Evolutionary conservation across 2,113 vertebrate species (phyloP), one percentile per base, ranked within the genome.

Genomic region (Zosterops borbonicus): DNA sequence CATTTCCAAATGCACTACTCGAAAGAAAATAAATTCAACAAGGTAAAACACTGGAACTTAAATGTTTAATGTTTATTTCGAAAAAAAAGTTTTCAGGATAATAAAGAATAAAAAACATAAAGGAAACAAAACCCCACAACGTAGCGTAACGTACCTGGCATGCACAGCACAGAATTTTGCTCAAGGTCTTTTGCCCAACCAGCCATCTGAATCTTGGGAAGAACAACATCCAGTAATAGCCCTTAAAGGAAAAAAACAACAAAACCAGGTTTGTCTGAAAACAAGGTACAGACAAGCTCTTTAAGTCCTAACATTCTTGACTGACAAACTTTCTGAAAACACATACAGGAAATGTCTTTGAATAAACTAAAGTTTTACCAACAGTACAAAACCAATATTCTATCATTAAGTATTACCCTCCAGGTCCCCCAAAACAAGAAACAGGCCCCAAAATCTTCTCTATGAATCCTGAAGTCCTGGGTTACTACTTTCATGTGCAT

Each of bases 71-170:
- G 52, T 90, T 94, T 96, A 96, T 92, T 95, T 90, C n/a, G 3
- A 81, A 73, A 65, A 65, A 56, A 69, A 12, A 14, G 39, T 79
- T 74, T 95, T 55, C 75, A 87, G n/a, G 35, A 65, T 41, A 58
- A 91, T 33, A 31, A 78, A 68, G 23, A 44, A 28, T 11, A 44
- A 46, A 46, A 53, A 3, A 4, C 28, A 14, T 4, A 21, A 41
- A 76, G 19, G 11, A 77, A 71, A 65, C 33, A 46, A 50, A 53
- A 28, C 2, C 2, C 5, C 52, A 27, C 49, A 82, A 14, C 37
- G 37, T 31, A 94, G 29, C 75, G 0, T 47, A 95, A 97, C 97
- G 44, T 98, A 98, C 98, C 97, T 98, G 96, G 81, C 70, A 78
- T 3, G 23, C 64, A 92, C 88, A 93, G 82, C 4, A 90, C 14